These are phyloP conservation scores for Pelochelys cantorii DNA, from an alignment of 2,797 vertebrate genomes.

Conservation along the genomic window DNA sequence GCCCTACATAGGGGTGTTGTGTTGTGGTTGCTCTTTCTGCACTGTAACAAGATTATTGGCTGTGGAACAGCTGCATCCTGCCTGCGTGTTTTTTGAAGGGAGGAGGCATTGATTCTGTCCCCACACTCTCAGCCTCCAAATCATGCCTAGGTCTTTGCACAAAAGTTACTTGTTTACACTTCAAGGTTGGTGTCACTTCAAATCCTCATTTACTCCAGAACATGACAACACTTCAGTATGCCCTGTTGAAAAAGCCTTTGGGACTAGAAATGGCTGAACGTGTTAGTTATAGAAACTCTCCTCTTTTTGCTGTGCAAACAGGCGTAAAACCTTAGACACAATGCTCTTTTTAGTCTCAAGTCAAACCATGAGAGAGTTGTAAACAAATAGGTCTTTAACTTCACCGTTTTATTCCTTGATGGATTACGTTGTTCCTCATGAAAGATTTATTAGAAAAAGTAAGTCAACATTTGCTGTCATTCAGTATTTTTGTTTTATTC, in stretches of 20 bases:
- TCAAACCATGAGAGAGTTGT: not conserved
- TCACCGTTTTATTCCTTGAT: slow-evolving; percentile 85
- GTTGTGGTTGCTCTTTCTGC: not conserved
- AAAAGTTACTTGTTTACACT: not conserved
- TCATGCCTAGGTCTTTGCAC: not conserved
- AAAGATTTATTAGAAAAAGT: slow-evolving; percentile 98
- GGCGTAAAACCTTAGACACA: not conserved
- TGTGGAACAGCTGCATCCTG: not conserved
- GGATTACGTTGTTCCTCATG: slow-evolving; percentile 62
- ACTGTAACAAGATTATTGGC: no score
- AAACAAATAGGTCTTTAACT: not conserved
- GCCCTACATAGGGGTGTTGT: not conserved
- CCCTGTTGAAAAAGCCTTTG: not conserved
- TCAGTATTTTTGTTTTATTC: slow-evolving; percentile 20
- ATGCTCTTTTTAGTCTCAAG: not conserved
- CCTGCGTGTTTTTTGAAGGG: not conserved
- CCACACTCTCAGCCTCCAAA: not conserved
- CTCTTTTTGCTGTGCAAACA: not conserved
- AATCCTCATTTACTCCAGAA: not conserved
- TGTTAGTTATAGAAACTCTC: not conserved
- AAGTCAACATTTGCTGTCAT: slow-evolving; percentile 63
- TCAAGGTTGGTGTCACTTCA: not conserved
- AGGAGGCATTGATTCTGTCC: not conserved
- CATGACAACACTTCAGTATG: not conserved
- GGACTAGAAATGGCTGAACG: not conserved